Base-by-base conservation (phyloP, 1,140 invertebrate species). In the Agraylea sexmaculata region DNA sequence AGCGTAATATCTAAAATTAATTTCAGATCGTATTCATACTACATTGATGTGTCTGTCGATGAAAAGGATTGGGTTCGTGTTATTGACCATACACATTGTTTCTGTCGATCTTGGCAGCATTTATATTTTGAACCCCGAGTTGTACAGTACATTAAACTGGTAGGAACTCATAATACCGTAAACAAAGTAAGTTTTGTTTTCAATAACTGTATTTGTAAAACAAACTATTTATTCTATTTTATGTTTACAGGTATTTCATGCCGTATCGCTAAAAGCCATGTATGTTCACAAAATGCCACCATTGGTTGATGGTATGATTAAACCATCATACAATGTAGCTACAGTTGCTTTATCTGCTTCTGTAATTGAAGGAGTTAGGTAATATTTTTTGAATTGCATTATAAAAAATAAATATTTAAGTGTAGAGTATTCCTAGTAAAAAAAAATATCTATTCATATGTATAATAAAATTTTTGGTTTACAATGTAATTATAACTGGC, bases 81-180 rank as follows among this genome's bases (percentile, higher is more conserved):
- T 20, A 75, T 95, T 29, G 91, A 99, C 67, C 83, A 99, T 63
- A 82, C 83, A 35, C 68, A 78, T 36, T 95, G 86, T 66, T 79
- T 83, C 58, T 98, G 95, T 57, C 77, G 94, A 37, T 95, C 91
- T 12, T 96, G 90, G 88, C 95, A 99, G 68, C 81, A 81, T 58
- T 74, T 99, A 15, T 93, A 91, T 64, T 98, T 99, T 66, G 73
- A 80, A 46, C 71, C 85, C 6, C 66, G 87, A 39, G 91, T 96
- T 37, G 88, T 94, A 31, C 74, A 78, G 51, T 96, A 80, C 61
- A 84, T 98, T 45, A 74, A 83, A 53, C 74, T 97, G 29, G 87
- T 94, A 46, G 94, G 86, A 51, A 95, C 91, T 18, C 83, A 93
- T 58, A 97, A 96, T 60, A 94, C 91, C 16, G 87, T 92, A 2